Percentiles rank a stretch among this genome's conserved stretches.
These are phyloP conservation scores for Brachionus koreanus DNA, from an alignment of 1,140 invertebrate species.

Conservation along the genomic window DNA sequence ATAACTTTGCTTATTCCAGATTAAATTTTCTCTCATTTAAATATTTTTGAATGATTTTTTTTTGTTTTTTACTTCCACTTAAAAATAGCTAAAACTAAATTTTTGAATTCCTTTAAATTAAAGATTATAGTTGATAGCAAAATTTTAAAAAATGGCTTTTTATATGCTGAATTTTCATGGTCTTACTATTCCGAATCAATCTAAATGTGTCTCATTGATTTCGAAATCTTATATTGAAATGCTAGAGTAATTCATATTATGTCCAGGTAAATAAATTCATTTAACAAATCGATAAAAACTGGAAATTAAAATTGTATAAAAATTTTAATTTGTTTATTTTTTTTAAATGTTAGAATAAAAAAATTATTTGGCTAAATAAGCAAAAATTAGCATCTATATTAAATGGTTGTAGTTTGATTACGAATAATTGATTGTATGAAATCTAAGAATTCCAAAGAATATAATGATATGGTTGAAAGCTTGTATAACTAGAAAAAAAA, in stretches of 20 bases:
- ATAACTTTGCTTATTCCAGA: not conserved
- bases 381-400: not conserved
- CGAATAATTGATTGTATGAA: not conserved
- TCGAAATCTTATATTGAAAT: not conserved
- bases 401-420: not conserved
- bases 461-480: not conserved
- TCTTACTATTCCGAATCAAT: not conserved
- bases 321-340: not conserved
- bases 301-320: not conserved
- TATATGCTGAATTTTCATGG: not conserved
- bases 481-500: not conserved
- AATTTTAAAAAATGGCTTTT: no score
- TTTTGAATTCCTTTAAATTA: no score
- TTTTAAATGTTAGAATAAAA: not conserved
- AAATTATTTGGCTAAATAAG: not conserved
- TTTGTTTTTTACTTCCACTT: not conserved
- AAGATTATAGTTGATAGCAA: no score
- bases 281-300: not conserved
- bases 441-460: not conserved
- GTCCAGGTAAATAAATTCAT: not conserved
- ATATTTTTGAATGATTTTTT: not conserved
- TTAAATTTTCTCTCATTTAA: not conserved
- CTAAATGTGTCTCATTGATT: no score
- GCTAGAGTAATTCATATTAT: not conserved
- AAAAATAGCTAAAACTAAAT: not conserved